Evolutionary conservation across 2,888 invertebrate genomes (phyloP), one percentile per base, ranked within the genome.

Genomic region (Harpagoxenus sublaevis): DNA sequence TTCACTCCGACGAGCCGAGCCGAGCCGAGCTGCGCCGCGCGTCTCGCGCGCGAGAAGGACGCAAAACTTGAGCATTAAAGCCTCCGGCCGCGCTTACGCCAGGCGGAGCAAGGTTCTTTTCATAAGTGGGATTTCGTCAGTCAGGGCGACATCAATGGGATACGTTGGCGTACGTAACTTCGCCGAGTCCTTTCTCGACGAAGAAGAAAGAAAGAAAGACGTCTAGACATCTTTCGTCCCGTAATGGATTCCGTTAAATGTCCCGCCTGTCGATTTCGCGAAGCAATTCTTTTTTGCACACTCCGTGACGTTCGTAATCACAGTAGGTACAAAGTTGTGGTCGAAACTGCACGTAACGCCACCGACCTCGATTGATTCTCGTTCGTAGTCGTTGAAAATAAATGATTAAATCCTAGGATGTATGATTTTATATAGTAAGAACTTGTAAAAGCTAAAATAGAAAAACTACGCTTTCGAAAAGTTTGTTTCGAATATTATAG

Each of bases 61-160:
- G 85, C 84, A 84, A 84, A 89, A 86, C 78, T 87, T 77, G 87
- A 84, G 77, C 88, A 83, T 89, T 84, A 63, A 90, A 90, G 71
- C 86, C 87, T 63, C 75, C 81, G 60, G 78, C 31, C 31, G 63
- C 71, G 83, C 74, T 81, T 82, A 75, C 71, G 73, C 75, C 68
- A 70, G 68, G 39, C 73, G 39, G 62, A 60, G 51, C 78, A 75
- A 73, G 45, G 71, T 63, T 81, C 79, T 84, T 87, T 85, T 66
- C 68, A 70, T 51, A 68, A 39, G 35, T 70, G 55, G 35, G 68
- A 60, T 88, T 87, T 84, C 62, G 74, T 82, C 77, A 62, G 71
- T 35, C 73, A 60, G 66, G 73, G 39, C 83, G 79, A 68, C 57
- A 45, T 51, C 75, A 79, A 87, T 77, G 79, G 60, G 60, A 73